Evolutionary conservation across 2,797 vertebrate species (phyloP), one percentile per base, ranked within the genome.

Genomic region (Chelonia mydas): DNA sequence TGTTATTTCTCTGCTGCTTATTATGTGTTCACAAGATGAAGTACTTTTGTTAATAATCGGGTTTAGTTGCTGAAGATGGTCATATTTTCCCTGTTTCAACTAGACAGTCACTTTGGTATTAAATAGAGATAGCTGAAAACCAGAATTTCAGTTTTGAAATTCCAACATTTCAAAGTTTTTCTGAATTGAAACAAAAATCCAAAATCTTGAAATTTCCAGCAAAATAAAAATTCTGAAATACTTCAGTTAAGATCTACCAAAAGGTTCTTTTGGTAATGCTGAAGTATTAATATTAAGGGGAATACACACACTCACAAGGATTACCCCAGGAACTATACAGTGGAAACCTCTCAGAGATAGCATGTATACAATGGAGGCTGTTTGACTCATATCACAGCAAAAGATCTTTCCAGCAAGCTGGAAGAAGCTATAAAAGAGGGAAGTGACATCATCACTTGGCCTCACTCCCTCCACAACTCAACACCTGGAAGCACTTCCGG

Each of bases 31-130:
- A 86, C 21, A 45, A 92, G 37, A 31, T 50, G 25, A 95, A 93
- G 92, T 53, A 41, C 54, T 91, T 83, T 31, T 81, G 81, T 86
- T 81, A 94, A 77, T 87, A 89, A 53, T 83, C 77, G 5, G 92
- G 68, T 77, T 92, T 93, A 86, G 49, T 91, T 88, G 55, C 65
- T 89, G 93, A 85, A 94, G 19, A 50, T 82, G 65, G 61, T 21
- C 17, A 68, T 68, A 68, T 68, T 68, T 68, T n/a, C 17, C 33
- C 61, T 57, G 16, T 68, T 68, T 68, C 61, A 68, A 68, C 11
- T 31, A 86, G 8, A 84, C 15, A 82, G 23, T 2, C 6, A 9
- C 5, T 87, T 5, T 68, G 25, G 15, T 65, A 78, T 19, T 89
- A 82, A 84, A 89, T 0, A 81, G 50, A 45, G 15, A n/a, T 78